A percentile compares a stretch with the other conserved stretches of the same genome.
Evolutionary conservation across 2,888 invertebrate genomes (phyloP).

Genomic region (Notocelia uddmanniana): DNA sequence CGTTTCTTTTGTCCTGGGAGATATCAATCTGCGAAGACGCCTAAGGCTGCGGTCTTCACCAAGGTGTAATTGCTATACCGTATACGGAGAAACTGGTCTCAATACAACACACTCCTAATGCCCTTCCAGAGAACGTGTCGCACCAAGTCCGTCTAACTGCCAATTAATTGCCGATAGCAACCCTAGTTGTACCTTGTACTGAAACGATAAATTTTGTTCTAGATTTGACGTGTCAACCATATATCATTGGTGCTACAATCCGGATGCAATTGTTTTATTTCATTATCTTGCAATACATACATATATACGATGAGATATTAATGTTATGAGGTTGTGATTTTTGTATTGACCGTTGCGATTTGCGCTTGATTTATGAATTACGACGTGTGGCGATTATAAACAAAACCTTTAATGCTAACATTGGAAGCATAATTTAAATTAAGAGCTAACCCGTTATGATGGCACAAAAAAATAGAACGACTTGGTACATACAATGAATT

Average conservation of each 20-base stretch:
- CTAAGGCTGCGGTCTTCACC: slow-evolving; percentile 70
- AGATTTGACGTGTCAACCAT: slow-evolving; percentile 54
- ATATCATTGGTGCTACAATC: slow-evolving; percentile 59
- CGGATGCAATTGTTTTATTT: slow-evolving; percentile 32
- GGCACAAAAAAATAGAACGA: neutral
- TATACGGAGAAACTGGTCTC: slow-evolving; percentile 73
- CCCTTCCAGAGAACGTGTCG: slow-evolving; percentile 69
- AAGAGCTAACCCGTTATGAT: neutral
- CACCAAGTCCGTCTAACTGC: slow-evolving; percentile 63
- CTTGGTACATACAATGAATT: neutral
- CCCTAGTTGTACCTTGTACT: slow-evolving; percentile 53
- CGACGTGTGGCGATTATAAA: too few relatives aligned
- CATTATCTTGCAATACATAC: slow-evolving; percentile 1
- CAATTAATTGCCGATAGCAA: slow-evolving; percentile 69
- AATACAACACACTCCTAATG: slow-evolving; percentile 70
- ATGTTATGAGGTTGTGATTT: slow-evolving; percentile 12
- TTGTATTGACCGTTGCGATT: neutral
- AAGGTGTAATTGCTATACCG: slow-evolving; percentile 74
- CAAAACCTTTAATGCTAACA: neutral
- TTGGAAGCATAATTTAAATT: neutral
- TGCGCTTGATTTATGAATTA: too few relatives aligned
- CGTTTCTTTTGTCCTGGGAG: slow-evolving; percentile 74
- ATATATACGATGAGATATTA: neutral
- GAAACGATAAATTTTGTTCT: slow-evolving; percentile 65
- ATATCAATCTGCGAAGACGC: slow-evolving; percentile 80